Evolutionary conservation across 2,797 vertebrate species (phyloP), one percentile per base, ranked within the genome.

Genomic region (Melanotaenia parkinsoni): DNA sequence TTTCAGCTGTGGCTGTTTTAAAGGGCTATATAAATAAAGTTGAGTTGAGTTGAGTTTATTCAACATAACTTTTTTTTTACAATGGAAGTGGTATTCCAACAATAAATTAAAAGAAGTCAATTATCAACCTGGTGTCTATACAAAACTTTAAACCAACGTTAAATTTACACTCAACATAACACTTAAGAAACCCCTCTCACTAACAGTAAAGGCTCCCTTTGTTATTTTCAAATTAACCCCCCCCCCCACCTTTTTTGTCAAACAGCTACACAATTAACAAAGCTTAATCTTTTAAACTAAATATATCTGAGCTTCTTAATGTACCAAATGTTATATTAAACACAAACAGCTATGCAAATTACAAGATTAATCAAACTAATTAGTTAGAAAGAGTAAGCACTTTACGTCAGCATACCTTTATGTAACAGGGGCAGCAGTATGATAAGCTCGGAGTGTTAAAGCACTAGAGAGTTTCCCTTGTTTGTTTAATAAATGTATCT

Each of bases 321-420:
- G 43, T 35, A 13, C 12, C 58, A 61, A 3, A 28, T 28, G 30
- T 38, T 7, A 54, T 45, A 58, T 63, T 70, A 74, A 68, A 67
- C 45, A 54, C 30, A 66, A 69, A 65, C 30, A 74, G n/a, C 3
- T 54, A 61, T 54, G 13, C 45, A 74, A 65, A 82, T 80, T 24
- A 74, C 24, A n/a, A 43, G 28, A 64, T 77, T 63, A 57, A 26
- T 68, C 58, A 18, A 61, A 77, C 53, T 70, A 76, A 79, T 80
- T 57, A 80, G 38, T 65, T 16, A 51, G 47, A 74, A 74, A 40
- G 51, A 43, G 38, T 9, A 67, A 77, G 71, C 62, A 61, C 67
- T 62, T 74, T 16, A 45, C 76, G 59, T 75, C 53, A 79, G 67
- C 58, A 71, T 28, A 13, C 53, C 45, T 51, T 22, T 8, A 58